Base-by-base conservation (phyloP, 2,888 invertebrate genomes). In the Chymomyza caudatula region DNA sequence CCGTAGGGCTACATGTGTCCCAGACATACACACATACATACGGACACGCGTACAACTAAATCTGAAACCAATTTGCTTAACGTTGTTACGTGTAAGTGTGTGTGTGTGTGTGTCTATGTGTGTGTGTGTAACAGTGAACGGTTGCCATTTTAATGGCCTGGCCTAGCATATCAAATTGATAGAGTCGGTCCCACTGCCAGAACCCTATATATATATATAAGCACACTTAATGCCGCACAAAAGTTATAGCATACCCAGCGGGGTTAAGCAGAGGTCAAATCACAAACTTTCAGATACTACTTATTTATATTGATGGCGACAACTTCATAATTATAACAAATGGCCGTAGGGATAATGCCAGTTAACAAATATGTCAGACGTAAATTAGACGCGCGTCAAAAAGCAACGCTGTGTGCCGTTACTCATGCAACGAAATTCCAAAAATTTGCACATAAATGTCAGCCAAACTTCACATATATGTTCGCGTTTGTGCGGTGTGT, bases 11-110 rank as follows among this genome's bases (percentile, higher is more conserved):
- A 64, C 59, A 66, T 65, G 62, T 74, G 63, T 62, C 63, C 60
- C 73, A 69, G 65, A 57, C 53, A 71, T 71, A 15, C 11, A 37
- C 51, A 56, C 67, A 70, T 70, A 57, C 60, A 15, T 37, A 37
- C 51, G 60, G 64, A 70, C 72, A 57, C 60, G 61, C 63, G n/a
- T n/a, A n/a, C 64, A 67, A 67, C 78, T 77, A 72, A 79, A 83
- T 79, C 76, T 69, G 76, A 83, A 83, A 83, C 80, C 83, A 79
- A 79, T 79, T 79, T 79, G 76, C 74, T 76, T 76, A 69, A 76
- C 78, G 57, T 58, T 56, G 61, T 64, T 55, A 15, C 19, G 25
- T 47, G 8, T 29, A 42, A 25, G 29, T 20, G 37, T 44, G 55
- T 29, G 56, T 55, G 23, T 44, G 54, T 29, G 42, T 15, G 44